phyloP scores from a whole-genome alignment of 2,797 vertebrate species.

The Esox masquinongy region DNA sequence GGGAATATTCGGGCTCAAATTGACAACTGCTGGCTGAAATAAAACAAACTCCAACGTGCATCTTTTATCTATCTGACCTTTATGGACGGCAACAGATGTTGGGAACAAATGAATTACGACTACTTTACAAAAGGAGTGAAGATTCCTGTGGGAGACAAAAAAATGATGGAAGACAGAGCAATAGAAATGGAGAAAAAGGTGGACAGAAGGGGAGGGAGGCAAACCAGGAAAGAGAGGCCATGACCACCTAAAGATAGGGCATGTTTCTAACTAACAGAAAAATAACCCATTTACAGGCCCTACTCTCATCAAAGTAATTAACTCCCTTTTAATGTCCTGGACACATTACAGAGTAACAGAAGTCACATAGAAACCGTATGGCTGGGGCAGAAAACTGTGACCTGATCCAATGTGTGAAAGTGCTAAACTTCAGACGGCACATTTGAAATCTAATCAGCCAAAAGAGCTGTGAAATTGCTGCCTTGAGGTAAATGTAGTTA shows the following conservation, averaged over 20 bases:
- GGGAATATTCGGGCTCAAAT: too few species aligned
- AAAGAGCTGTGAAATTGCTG: not conserved
- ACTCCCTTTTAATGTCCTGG: not conserved
- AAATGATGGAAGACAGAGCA: not conserved
- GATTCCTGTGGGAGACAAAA: not conserved
- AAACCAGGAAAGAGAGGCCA: not conserved
- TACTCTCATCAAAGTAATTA: not conserved
- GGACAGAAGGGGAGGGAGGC: not conserved
- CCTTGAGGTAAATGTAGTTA: not conserved
- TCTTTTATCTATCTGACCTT: not conserved
- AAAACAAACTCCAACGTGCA: too few species aligned
- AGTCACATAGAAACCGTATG: not conserved
- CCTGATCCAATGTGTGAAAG: not conserved
- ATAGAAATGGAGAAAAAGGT: not conserved
- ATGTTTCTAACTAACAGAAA: not conserved
- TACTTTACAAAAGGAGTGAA: not conserved
- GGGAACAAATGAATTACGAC: not conserved
- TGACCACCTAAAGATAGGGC: not conserved
- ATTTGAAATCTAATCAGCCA: conserved; percentile 3
- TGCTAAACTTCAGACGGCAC: not conserved
- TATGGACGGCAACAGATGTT: not conserved
- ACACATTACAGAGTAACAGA: not conserved
- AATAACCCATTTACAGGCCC: not conserved
- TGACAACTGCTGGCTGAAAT: too few species aligned
- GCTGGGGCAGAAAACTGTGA: not conserved